Evolutionary conservation across 2,797 vertebrate genomes (phyloP), one percentile per base, ranked within the genome.

Genomic region (Geotrypetes seraphini): DNA sequence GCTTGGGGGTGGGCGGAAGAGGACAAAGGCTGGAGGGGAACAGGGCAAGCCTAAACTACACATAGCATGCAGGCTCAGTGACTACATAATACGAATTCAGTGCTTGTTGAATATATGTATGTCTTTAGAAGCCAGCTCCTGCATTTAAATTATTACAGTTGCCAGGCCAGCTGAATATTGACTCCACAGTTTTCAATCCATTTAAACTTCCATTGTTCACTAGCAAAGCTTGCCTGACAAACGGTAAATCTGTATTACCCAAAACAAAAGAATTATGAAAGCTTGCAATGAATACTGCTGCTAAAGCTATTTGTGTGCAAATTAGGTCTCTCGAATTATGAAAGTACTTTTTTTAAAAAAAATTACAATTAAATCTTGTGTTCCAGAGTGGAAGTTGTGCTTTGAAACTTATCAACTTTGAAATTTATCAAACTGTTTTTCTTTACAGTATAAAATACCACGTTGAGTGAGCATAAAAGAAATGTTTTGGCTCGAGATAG

Each of bases 371-470:
- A n/a, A n/a, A n/a, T n/a, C n/a, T n/a, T n/a, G n/a, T n/a, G n/a
- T n/a, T n/a, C n/a, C n/a, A n/a, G n/a, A n/a, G n/a, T n/a, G n/a
- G n/a, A n/a, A n/a, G n/a, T n/a, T n/a, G n/a, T n/a, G n/a, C n/a
- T n/a, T n/a, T n/a, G n/a, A n/a, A 19, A 25, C 13, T 7, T 20
- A 26, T 39, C 17, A 17, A n/a, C 10, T 43, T 47, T 25, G 17
- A 17, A 50, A 28, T 4, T 6, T 32, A 37, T 43, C 18, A 18
- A 18, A 5, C 13, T 31, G 4, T 28, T 26, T 29, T 39, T 40
- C n/a, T 43, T 42, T 53, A 47, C 45, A 51, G 29, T 42, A 52
- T 36, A 46, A 53, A 53, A 38, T 10, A 19, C 12, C 8, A 14
- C 29, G 18, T 36, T 41, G 13, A 6, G 33, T 16, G 4, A 41